phyloP scores from a whole-genome alignment of 2,888 invertebrate species.

The Melanchra persicariae region DNA sequence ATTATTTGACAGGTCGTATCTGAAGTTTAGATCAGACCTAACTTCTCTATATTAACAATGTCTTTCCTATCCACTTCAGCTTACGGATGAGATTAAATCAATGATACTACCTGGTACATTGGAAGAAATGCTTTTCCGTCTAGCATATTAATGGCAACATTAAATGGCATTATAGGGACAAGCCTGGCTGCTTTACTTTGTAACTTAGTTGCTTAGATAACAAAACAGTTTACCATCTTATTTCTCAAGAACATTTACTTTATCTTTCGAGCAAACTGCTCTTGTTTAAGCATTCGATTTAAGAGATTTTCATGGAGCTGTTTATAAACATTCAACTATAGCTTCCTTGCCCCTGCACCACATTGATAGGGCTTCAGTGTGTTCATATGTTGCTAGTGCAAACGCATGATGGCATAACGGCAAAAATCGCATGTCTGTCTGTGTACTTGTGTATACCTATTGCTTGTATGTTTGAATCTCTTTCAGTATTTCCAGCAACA shows the following conservation, averaged over 20 bases:
- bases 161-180: conserved; percentile 28
- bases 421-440: not conserved
- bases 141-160: conserved; percentile 49
- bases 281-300: not conserved
- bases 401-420: not conserved
- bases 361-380: conserved; percentile 9
- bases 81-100: conserved; percentile 64
- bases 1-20: conserved; percentile 54
- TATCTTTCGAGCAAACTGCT: not conserved
- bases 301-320: not conserved
- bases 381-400: not conserved
- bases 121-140: conserved; percentile 35
- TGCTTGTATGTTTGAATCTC: not conserved
- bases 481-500: not conserved
- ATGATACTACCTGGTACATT: conserved; percentile 29
- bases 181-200: conserved; percentile 30
- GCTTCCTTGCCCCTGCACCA: not conserved
- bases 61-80: conserved; percentile 58
- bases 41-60: conserved; percentile 41
- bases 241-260: not conserved
- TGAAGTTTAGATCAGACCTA: conserved; percentile 53
- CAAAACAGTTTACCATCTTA: not conserved
- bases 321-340: conserved; percentile 6
- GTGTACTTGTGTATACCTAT: not conserved
- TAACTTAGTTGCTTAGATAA: conserved; percentile 19